Evolutionary conservation across 2,113 vertebrate species (phyloP).

Genomic region (Cariama cristata): DNA sequence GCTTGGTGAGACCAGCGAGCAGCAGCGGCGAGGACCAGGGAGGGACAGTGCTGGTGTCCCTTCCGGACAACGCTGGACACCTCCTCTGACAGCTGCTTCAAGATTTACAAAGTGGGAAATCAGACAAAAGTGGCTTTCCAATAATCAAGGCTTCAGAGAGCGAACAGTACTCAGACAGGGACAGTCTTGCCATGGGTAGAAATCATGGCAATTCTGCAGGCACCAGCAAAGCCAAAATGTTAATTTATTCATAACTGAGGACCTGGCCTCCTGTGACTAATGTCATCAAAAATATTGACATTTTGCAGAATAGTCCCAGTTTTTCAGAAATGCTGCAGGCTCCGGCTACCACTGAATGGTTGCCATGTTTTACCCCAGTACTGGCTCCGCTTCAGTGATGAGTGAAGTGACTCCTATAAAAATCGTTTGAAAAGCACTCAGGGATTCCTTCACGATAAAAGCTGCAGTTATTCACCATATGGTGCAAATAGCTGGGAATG

Average conservation of each 20-base stretch:
- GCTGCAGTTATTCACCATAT: conserved; percentile 1
- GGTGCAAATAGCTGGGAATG: background rate
- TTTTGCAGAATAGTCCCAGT: background rate
- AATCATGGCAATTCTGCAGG: background rate
- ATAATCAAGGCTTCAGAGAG: background rate
- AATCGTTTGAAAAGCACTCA: conserved; percentile 1
- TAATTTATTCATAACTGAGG: background rate
- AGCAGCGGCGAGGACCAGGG: background rate
- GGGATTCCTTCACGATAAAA: conserved; percentile 17
- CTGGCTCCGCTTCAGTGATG: background rate
- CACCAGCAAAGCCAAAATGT: background rate
- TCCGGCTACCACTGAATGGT: background rate
- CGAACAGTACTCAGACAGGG: background rate
- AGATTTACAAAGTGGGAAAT: background rate
- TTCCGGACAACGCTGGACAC: rapidly evolving
- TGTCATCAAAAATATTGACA: background rate
- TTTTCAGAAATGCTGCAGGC: background rate
- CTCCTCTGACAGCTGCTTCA: background rate
- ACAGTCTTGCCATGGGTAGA: background rate
- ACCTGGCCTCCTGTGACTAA: background rate
- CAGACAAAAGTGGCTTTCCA: background rate
- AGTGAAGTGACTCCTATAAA: conserved; percentile 15
- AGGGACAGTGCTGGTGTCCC: background rate
- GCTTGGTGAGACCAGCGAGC: background rate
- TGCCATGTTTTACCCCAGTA: background rate